Percentiles rank a stretch among this genome's conserved stretches.
These are phyloP conservation scores for Pristionchus exspectatus DNA, from an alignment of 2,888 invertebrate species.

Conservation along the genomic window DNA sequence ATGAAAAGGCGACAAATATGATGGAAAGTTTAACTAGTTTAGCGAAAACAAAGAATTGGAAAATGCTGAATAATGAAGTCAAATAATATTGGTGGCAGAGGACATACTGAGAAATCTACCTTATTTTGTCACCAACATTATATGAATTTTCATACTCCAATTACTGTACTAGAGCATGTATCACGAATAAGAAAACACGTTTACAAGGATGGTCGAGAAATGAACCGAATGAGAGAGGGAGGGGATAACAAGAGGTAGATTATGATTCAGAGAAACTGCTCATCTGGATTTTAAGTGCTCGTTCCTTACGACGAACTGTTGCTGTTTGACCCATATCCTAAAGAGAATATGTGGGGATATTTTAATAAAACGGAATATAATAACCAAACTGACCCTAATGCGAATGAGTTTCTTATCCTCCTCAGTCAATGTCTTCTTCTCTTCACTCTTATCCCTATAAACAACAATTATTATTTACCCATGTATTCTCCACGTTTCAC, in stretches of 20 bases:
- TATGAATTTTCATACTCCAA: background rate
- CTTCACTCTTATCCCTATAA: constrained; percentile 69
- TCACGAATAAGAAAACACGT: constrained; percentile 35
- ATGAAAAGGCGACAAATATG: constrained; percentile 12
- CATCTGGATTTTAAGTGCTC: constrained; percentile 75
- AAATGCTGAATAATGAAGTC: background rate
- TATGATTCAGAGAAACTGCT: constrained; percentile 69
- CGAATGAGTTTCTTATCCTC: constrained; percentile 72
- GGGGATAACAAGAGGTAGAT: constrained; percentile 12
- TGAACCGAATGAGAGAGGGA: background rate
- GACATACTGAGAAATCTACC: background rate
- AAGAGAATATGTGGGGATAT: background rate
- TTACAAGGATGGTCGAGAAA: constrained; percentile 21
- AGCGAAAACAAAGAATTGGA: background rate
- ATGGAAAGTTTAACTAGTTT: background rate
- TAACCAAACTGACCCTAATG: constrained; percentile 60
- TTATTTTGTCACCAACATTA: background rate
- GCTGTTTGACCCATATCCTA: constrained; percentile 42
- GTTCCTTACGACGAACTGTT: constrained; percentile 63
- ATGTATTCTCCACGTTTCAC: background rate
- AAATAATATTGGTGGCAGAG: background rate
- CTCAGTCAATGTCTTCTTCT: constrained; percentile 64
- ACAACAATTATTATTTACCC: background rate
- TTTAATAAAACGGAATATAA: background rate
- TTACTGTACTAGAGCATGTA: background rate